Evolutionary conservation across 2,113 vertebrate species (phyloP), one percentile per base, ranked within the genome.

Genomic region (Triplophysa siluroides): DNA sequence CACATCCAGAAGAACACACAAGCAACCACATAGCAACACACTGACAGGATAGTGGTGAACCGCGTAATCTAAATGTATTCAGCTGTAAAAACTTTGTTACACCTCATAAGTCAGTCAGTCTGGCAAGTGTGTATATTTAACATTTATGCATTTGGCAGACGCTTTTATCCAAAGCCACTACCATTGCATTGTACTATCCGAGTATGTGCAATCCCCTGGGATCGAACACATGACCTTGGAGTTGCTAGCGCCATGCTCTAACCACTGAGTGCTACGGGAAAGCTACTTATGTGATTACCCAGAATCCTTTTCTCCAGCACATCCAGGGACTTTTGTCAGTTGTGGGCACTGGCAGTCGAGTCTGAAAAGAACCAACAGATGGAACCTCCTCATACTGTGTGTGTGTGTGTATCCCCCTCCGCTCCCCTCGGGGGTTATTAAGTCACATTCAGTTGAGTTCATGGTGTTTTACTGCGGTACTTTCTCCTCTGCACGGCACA

Each of bases 351-450:
- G 41, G 60, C 47, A 54, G 14, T 64, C 43, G 47, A 66, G 71
- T 80, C 64, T 79, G 78, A 71, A 76, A 69, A 58, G 60, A 16
- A 9, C 47, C 72, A 62, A 29, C 69, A 75, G 65, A 74, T 80
- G 70, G 76, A 65, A 63, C 26, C 1, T 12, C 24, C 12, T 43
- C 5, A 45, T 8, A 52, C 8, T 68, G 38, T 80, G 26, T 65
- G 63, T 81, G 63, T 54, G 73, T 21, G 38, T 2, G 38, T 21
- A 62, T 19, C 21, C 8, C 75, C 75, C 62, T 65, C 60, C 24
- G 24, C 72, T 33, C 26, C 54, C 29, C 72, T 69, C 21, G 58
- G 29, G 61, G 47, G 60, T 47, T 52, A 64, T 82, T 82, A 74
- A 77, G n/a, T 21, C 65, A 18, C 66, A 45, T 58, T 81, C n/a